A percentile compares a stretch with the other conserved stretches of the same genome.
phyloP scores from a whole-genome alignment of 1,140 invertebrate genomes.

The Polyergus mexicanus region DNA sequence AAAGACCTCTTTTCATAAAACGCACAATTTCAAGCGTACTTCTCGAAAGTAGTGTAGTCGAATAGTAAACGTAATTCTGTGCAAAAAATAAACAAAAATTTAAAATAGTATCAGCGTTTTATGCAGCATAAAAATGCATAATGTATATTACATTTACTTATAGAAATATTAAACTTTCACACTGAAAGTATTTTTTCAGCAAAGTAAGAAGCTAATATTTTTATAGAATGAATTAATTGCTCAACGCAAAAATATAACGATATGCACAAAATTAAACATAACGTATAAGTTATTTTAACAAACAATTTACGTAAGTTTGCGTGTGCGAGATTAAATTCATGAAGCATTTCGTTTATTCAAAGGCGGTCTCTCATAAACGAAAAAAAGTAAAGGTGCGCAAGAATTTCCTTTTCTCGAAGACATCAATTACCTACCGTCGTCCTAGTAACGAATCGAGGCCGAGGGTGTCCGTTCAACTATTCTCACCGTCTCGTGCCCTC shows the following conservation, averaged over 20 bases:
- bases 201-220: neutral
- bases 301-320: neutral
- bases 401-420: slow-evolving; percentile 59
- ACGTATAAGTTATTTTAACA: slow-evolving; percentile 32
- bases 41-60: neutral
- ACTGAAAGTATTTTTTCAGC: neutral
- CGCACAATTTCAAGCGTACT: neutral
- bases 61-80: slow-evolving; percentile 11
- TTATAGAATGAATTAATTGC: neutral
- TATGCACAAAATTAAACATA: neutral
- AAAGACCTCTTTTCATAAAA: slow-evolving; percentile 36
- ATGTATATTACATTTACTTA: neutral
- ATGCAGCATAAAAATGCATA: neutral
- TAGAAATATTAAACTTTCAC: neutral
- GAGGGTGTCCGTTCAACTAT: slow-evolving; percentile 35
- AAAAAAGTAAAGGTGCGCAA: slow-evolving; percentile 38
- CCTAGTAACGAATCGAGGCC: slow-evolving; percentile 64
- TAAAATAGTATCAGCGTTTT: neutral
- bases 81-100: neutral
- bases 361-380: slow-evolving; percentile 31
- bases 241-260: neutral
- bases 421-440: slow-evolving; percentile 70
- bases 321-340: slow-evolving; percentile 44
- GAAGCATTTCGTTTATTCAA: slow-evolving; percentile 48
- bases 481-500: slow-evolving; percentile 22